Percentiles rank a stretch among this genome's conserved stretches.
These are phyloP conservation scores for Takifugu rubripes DNA, from an alignment of 2,797 vertebrate genomes.

Conservation along the genomic window DNA sequence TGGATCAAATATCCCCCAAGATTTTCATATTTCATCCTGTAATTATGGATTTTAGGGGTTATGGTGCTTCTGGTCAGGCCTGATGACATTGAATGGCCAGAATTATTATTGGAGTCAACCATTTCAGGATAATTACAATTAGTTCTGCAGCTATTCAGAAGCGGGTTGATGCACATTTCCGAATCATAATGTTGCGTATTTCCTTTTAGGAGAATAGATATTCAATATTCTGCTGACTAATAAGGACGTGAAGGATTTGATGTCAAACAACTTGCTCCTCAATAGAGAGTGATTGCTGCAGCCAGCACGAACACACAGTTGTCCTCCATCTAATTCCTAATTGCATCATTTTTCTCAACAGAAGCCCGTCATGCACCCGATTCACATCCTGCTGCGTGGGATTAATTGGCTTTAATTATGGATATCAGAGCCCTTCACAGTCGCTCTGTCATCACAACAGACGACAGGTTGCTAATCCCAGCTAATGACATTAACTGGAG, in stretches of 20 bases:
- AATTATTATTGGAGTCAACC: too few species aligned
- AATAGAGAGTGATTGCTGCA: neutral
- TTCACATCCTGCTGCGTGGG: constrained; percentile 12
- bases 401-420: constrained; percentile 14
- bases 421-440: constrained; percentile 11
- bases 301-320: neutral
- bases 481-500: constrained; percentile 11
- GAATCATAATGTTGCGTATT: neutral
- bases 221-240: neutral
- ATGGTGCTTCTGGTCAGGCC: too few species aligned
- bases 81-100: too few species aligned
- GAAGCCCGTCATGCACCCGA: constrained; percentile 8
- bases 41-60: too few species aligned
- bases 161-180: too few species aligned
- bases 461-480: constrained; percentile 6
- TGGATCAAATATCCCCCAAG: too few species aligned
- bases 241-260: neutral
- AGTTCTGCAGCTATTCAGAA: too few species aligned
- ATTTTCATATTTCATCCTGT: too few species aligned
- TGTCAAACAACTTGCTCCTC: neutral
- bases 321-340: neutral
- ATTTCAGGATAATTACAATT: too few species aligned
- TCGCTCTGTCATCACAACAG: constrained; percentile 22
- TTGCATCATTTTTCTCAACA: constrained; percentile 19
- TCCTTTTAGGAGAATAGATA: neutral